These are phyloP conservation scores for Kryptolebias ocellatus DNA, from an alignment of 2,797 vertebrate genomes.

Conservation along the genomic window DNA sequence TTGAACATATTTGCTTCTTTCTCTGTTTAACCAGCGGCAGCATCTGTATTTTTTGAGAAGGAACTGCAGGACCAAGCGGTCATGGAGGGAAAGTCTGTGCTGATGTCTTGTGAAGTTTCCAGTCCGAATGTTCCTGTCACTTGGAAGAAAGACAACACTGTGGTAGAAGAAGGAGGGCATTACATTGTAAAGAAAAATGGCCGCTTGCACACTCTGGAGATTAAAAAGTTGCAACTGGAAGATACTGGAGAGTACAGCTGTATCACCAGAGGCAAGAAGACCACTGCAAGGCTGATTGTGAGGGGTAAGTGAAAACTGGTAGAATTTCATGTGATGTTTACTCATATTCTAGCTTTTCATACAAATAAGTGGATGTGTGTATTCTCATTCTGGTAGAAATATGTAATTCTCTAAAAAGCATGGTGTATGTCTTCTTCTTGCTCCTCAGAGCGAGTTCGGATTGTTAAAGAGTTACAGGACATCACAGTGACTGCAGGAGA, in stretches of 20 bases:
- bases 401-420: constrained; percentile 34
- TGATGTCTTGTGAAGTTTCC: constrained; percentile 86
- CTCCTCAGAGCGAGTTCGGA: constrained; percentile 78
- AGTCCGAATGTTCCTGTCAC: constrained; percentile 80
- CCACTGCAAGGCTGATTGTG: constrained; percentile 79
- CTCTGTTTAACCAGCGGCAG: constrained; percentile 72
- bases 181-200: constrained; percentile 82
- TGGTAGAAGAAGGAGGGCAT: constrained; percentile 80
- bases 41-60: constrained; percentile 84
- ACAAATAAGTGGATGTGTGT: not conserved
- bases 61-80: constrained; percentile 78
- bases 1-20: not conserved
- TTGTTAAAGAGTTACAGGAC: constrained; percentile 84
- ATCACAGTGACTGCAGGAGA: constrained; percentile 91
- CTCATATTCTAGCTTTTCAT: not conserved
- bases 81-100: constrained; percentile 81
- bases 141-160: constrained; percentile 85
- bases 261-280: constrained; percentile 84
- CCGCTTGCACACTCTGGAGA: constrained; percentile 66
- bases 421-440: constrained; percentile 42
- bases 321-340: not conserved
- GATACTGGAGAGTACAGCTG: constrained; percentile 86
- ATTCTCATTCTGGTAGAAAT: constrained; percentile 6
- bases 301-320: constrained; percentile 76
- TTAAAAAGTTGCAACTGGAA: constrained; percentile 73